Base-by-base conservation (phyloP, 2,888 invertebrate genomes). In the Thalpophila matura region DNA sequence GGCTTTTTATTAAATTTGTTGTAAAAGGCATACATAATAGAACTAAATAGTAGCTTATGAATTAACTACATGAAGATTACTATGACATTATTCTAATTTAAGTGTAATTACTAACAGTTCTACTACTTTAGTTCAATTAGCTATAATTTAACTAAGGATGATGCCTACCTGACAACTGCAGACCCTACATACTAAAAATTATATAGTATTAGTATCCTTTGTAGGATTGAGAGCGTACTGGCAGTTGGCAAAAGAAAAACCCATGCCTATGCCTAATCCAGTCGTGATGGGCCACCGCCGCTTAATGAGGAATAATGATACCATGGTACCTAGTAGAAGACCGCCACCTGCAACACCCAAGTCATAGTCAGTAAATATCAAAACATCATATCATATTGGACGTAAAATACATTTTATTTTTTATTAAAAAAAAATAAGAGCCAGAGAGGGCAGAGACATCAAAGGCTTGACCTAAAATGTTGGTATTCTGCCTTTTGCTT, bases 171-270 rank as follows among this genome's bases (percentile, higher is more conserved):
- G 84, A 84, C 85, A 83, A 83, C 76, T 75, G 83, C 78, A 81
- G 80, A 83, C 76, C 77, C 81, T 79, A 81, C 60, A 67, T 50
- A 63, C 76, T 65, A 74, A 74, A 58, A 58, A 56, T 55, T 16
- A 77, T 73, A 82, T 86, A 89, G n/a, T n/a, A n/a, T n/a, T 74
- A 18, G 85, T 85, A 65, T 81, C 77, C 69, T 90, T 90, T 82
- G 88, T 90, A 49, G 88, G 81, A 77, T 94, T 93, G 64, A 95
- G 82, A 67, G 90, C 91, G 82, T 86, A 88, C 92, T 98, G 97
- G 91, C 98, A 99, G 91, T 98, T 98, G 54, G 98, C 96, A 93
- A 97, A 98, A 46, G 98, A 98, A 94, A 98, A 96, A 49, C 99
- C 99, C 81, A 99, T 93, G 35, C 99, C 99, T 88, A 98, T 96